Base-by-base conservation (phyloP, 2,888 invertebrate species). In the Steinernema hermaphroditum region DNA sequence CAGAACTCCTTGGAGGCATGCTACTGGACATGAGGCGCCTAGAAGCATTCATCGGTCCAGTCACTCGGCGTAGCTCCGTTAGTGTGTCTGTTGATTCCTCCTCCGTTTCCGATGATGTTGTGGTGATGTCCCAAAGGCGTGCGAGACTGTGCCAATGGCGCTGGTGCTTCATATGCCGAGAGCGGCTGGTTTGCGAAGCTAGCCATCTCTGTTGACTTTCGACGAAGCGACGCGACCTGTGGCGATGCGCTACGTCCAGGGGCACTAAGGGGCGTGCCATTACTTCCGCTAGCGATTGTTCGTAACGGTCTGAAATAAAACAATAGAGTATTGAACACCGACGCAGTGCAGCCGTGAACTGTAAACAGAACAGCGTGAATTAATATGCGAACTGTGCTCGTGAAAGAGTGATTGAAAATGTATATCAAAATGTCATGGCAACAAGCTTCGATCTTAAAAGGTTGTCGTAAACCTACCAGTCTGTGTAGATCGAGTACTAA, bases 21-120 rank as follows among this genome's bases (percentile, higher is more conserved):
- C 62, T 62, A 2, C 29, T n/a, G 16, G 29, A 62, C 62, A 62
- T 62, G 16, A 62, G 12, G 34, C 62, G 62, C 62, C 62, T 62
- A 62, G 62, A 62, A 62, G 62, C 62, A 62, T 12, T 62, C 62
- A 19, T 62, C 62, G 62, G 22, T 29, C 62, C 62, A 62, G n/a
- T 62, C 62, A 2, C 37, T 37, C 37, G 46, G 9, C 16, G 29
- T 32, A 62, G 29, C 14, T 62, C 62, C 62, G 32, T 62, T 62
- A 62, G 32, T n/a, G 29, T 29, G 34, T 62, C 62, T 8, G 19
- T 9, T 12, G 37, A 4, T 62, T 62, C 62, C 32, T 62, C 62
- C 1, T 62, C 62, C 62, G 27, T 19, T 46, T 46, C 46, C 46
- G 46, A 46, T 19, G 46, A 46, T 16, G 37, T 37, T 37, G 46